Evolutionary conservation across 1,140 invertebrate genomes (phyloP).

Genomic region (Drosophila miranda): DNA sequence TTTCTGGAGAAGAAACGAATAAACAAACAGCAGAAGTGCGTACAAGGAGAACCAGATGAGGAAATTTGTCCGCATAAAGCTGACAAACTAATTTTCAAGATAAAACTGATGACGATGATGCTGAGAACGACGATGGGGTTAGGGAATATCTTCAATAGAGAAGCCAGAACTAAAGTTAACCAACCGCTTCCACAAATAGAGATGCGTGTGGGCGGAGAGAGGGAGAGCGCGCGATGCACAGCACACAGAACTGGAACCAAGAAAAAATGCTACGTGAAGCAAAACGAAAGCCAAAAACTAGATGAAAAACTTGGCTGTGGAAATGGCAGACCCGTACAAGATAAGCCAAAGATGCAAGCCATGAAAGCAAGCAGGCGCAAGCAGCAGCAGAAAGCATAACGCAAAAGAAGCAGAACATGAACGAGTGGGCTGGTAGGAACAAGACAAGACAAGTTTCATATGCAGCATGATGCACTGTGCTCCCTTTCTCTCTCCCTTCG

Average conservation of each 20-base stretch:
- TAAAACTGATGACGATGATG: slow-evolving; percentile 24
- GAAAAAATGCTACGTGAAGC: neutral
- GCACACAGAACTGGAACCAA: slow-evolving; percentile 29
- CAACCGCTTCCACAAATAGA: slow-evolving; percentile 42
- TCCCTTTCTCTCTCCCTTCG: slow-evolving; percentile 1
- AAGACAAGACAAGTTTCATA: slow-evolving; percentile 70
- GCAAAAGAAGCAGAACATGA: slow-evolving; percentile 39
- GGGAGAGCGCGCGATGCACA: slow-evolving; percentile 1
- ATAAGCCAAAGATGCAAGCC: slow-evolving; percentile 49
- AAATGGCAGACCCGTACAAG: slow-evolving; percentile 20
- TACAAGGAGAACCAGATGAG: slow-evolving; percentile 3
- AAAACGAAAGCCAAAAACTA: slow-evolving; percentile 56
- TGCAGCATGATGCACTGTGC: slow-evolving; percentile 34
- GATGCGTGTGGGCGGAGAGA: slow-evolving; percentile 67
- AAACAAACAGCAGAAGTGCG: slow-evolving; percentile 21
- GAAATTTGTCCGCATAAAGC: slow-evolving; percentile 10
- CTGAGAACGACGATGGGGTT: slow-evolving; percentile 21
- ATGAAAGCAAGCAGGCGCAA: slow-evolving; percentile 28
- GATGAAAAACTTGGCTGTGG: slow-evolving; percentile 71
- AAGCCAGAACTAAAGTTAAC: slow-evolving; percentile 30
- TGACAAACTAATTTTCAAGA: slow-evolving; percentile 8
- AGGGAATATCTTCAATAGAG: neutral
- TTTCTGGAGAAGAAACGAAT: slow-evolving; percentile 20
- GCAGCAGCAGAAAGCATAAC: slow-evolving; percentile 29
- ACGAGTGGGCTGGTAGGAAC: slow-evolving; percentile 11